Percentiles rank a stretch among this genome's conserved stretches.
phyloP scores from a whole-genome alignment of 2,113 vertebrate species.

The Microcebus lehilahytsara region DNA sequence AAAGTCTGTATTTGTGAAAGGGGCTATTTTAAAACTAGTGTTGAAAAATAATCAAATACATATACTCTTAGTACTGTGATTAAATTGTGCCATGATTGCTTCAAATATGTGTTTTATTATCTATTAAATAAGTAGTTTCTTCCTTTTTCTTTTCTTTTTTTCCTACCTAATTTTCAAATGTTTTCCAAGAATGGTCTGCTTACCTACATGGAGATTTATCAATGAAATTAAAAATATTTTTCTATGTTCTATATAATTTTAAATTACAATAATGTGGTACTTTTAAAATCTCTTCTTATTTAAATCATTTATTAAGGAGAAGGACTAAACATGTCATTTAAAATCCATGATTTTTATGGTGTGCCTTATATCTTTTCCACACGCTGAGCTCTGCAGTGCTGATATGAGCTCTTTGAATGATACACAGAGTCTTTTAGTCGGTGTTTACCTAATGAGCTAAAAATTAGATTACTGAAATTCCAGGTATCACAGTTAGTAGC shows the following conservation, averaged over 20 bases:
- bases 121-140: not conserved
- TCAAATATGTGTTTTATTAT: not conserved
- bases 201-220: not conserved
- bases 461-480: not conserved
- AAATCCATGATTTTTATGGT: not conserved
- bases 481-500: not conserved
- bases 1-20: not conserved
- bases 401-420: not conserved
- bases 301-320: not conserved
- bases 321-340: not conserved
- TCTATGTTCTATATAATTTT: not conserved
- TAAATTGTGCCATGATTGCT: not conserved
- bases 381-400: not conserved
- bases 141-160: not conserved
- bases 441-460: not conserved
- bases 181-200: not conserved
- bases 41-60: not conserved
- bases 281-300: not conserved
- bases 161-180: not conserved
- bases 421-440: not conserved
- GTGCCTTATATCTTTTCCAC: not conserved
- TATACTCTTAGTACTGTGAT: not conserved
- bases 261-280: not conserved
- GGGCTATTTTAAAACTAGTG: not conserved
- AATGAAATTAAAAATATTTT: not conserved